Base-by-base conservation (phyloP, 2,113 vertebrate species). In the Cyprinodon variegatus region DNA sequence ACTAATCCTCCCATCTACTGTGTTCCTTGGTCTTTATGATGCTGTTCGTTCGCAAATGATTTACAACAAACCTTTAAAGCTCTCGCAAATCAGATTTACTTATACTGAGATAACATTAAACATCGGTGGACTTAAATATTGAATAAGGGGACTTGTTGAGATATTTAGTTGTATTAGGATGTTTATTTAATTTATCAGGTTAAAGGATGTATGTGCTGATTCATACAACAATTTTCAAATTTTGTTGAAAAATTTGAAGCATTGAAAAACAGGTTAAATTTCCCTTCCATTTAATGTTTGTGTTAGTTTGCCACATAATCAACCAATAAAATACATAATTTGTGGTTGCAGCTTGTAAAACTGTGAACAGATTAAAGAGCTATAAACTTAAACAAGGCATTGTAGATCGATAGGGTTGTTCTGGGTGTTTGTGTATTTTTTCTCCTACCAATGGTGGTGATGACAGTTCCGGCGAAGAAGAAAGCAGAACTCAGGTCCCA, bases 401-500 rank as follows among this genome's bases (percentile, higher is more conserved):
- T 1, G 15, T 50, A 4, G 48, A 50, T 50, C 48, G 6, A 50
- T 50, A 17, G 17, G 50, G 8, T 57, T 10, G 29, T 29, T 29
- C 9, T 41, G 7, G 6, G 60, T 40, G 22, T 61, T 40, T 65
- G 22, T 57, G 45, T 77, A 69, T 83, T 41, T 71, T 70, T 22
- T 74, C 11, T 76, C 93, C 91, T 96, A 98, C 97, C 97, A 88
- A 98, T 98, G 78, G 97, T 98, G 88, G 97, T 98, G 91, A 98
- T 98, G 90, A 98, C 97, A 84, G 97, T 98, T 79, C 97, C 97
- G 91, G 97, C 96, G 90, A 98, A 98, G 95, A 98, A 98, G 94
- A 98, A 98, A 88, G 97, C 97, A 73, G 97, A 98, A 95, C 97
- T 96, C 91, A 98, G 94, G 89, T 98, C 97, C 97, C 97, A 98